Conservation (phyloP, 2,113 vertebrate species). For the Amblyornis subalaris region DNA sequence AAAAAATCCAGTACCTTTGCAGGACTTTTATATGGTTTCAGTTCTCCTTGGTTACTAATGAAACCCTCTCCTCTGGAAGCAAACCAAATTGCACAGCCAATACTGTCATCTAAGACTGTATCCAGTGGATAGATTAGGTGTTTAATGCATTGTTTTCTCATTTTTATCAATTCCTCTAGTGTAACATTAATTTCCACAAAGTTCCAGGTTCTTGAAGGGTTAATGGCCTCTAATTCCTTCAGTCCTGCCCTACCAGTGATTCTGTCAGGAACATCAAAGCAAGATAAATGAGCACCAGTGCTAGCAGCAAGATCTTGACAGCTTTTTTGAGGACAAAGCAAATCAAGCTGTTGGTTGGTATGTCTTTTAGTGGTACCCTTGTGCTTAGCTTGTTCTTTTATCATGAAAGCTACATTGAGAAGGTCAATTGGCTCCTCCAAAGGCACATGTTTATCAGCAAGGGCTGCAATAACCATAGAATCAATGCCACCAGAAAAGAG, state of each 20-base stretch:
- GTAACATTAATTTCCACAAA: conserved; percentile 91
- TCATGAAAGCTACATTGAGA: conserved; percentile 90
- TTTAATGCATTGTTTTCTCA: conserved; percentile 72
- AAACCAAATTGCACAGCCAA: conserved; percentile 97
- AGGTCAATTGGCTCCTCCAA: conserved; percentile 85
- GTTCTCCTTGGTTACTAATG: conserved; percentile 49
- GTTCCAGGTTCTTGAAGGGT: conserved; percentile 85
- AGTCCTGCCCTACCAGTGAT: conserved; percentile 85
- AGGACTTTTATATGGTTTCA: conserved; percentile 73
- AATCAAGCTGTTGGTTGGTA: neutral
- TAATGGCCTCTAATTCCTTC: conserved; percentile 78
- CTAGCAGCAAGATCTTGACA: neutral
- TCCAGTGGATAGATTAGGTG: conserved; percentile 84
- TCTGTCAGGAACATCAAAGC: conserved; percentile 86
- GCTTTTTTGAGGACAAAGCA: neutral
- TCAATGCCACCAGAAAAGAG: conserved; percentile 95
- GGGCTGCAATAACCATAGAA: conserved; percentile 86
- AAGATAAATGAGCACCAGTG: neutral
- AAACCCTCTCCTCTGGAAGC: conserved; percentile 85
- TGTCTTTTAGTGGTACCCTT: conserved; percentile 24
- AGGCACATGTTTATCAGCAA: conserved; percentile 86
- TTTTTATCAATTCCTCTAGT: conserved; percentile 80
- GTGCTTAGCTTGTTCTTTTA: conserved; percentile 53
- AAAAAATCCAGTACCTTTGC: conserved; percentile 79
- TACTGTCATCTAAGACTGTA: conserved; percentile 93